Base-by-base conservation (phyloP, 2,888 invertebrate species). In the Ichneumoninae sp. region DNA sequence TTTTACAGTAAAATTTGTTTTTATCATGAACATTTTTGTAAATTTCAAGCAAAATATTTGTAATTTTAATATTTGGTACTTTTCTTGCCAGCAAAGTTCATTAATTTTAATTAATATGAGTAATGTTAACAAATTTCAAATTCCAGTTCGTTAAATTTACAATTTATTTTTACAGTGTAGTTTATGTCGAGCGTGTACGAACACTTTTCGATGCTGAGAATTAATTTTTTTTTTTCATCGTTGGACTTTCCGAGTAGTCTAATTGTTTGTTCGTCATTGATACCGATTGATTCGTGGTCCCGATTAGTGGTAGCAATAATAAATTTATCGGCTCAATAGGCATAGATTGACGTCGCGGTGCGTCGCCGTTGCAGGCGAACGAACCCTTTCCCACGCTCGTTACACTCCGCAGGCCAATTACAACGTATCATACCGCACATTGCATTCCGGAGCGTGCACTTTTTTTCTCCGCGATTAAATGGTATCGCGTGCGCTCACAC, bases 311-410 rank as follows among this genome's bases (percentile, higher is more conserved):
- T n/a, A 57, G 78, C 40, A 50, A 47, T 36, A 71, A 79, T 84
- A 84, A 79, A 84, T 84, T 84, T 78, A 82, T 84, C 75, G 57
- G 10, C 74, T 84, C 81, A 82, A 84, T 82, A 82, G 79, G 60
- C 70, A 13, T 71, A 66, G 75, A 84, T 84, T 84, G 81, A 78
- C 19, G 57, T n/a, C 26, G 60, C 19, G 22, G 36, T 30, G 36
- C 47, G 50, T 19, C 30, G 60, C 7, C 19, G 62, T 26, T 33
- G 40, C 50, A 8, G 52, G 52, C 60, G 68, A 22, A 80, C 60
- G 3, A 71, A 80, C 69, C 70, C 77, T 78, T 81, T 84, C 84
- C 54, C 84, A 84, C 81, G 84, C 70, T 84, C 77, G 52, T 54
- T 65, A 65, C 74, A 69, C 77, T 68, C 54, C 47, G 33, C 26